Conservation (phyloP, 92 coral and sea anemone species). For the Plumapathes pennacea region DNA sequence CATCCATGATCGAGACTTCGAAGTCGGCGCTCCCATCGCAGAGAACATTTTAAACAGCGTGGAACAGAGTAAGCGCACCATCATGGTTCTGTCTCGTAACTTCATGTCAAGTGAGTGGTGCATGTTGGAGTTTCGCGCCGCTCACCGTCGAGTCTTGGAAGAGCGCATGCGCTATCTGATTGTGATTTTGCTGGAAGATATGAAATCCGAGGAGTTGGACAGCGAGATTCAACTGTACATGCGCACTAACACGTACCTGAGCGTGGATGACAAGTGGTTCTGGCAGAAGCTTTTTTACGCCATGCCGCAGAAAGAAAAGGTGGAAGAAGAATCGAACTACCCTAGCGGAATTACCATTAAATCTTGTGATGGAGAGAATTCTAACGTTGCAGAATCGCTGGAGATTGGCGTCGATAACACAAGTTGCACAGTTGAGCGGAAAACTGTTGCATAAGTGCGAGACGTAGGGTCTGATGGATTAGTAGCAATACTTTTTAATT, state of each 20-base stretch:
- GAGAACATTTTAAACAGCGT: conserved; percentile 77
- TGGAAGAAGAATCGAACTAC: too few relatives aligned
- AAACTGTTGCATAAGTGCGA: too few relatives aligned
- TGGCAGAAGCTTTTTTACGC: conserved; percentile 81
- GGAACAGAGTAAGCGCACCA: conserved; percentile 62
- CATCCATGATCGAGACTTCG: conserved; percentile 77
- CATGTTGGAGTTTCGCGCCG: conserved; percentile 81
- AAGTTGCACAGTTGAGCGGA: too few relatives aligned
- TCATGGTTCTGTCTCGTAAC: conserved; percentile 68
- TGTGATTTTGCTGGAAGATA: conserved; percentile 71
- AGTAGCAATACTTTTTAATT: too few relatives aligned
- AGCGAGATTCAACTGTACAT: conserved; percentile 67
- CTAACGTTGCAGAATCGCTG: too few relatives aligned
- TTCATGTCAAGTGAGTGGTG: conserved; percentile 87
- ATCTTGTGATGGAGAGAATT: too few relatives aligned
- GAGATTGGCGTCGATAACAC: too few relatives aligned
- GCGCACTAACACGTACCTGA: conserved; percentile 72
- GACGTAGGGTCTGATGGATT: too few relatives aligned
- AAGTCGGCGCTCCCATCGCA: conserved; percentile 64
- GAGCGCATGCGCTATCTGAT: conserved; percentile 69
- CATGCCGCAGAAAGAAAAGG: conserved; percentile 53
- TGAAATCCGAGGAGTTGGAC: conserved; percentile 48
- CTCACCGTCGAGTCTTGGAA: conserved; percentile 69
- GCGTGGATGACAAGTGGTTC: conserved; percentile 72
- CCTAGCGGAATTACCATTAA: too few relatives aligned